Evolutionary conservation across 2,797 vertebrate species (phyloP).

Genomic region (Molossus molossus): DNA sequence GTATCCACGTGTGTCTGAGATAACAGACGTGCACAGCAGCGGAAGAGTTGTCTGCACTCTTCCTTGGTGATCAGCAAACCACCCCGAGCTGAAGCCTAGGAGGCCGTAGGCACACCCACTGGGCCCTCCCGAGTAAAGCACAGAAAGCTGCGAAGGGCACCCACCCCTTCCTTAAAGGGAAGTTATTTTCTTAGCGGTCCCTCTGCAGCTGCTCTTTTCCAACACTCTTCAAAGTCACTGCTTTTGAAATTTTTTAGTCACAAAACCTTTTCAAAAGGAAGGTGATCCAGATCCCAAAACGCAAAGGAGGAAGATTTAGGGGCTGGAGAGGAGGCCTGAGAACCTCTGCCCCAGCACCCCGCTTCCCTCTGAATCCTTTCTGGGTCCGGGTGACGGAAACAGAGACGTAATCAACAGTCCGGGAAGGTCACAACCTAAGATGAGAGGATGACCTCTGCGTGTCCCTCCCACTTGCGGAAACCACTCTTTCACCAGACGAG

Average conservation of each 20-base stretch:
- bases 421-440: not conserved
- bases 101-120: not conserved
- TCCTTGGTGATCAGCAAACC: not conserved
- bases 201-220: not conserved
- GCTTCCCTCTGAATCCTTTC: not conserved
- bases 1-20: not conserved
- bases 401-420: not conserved
- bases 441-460: not conserved
- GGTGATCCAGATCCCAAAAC: not conserved
- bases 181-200: not conserved
- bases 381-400: not conserved
- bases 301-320: not conserved
- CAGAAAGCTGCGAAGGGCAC: not conserved
- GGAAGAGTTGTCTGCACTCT: not conserved
- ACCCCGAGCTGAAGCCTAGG: not conserved
- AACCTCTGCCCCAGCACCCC: not conserved
- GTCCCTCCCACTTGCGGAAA: not conserved
- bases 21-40: not conserved
- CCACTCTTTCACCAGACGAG: not conserved
- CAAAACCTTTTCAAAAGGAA: conserved; percentile 39
- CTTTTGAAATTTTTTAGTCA: not conserved
- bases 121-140: conserved; percentile 27
- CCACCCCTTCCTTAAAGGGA: not conserved
- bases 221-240: not conserved
- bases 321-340: not conserved